These are phyloP conservation scores for Squalus acanthias DNA, from an alignment of 2,797 vertebrate genomes.

Conservation along the genomic window DNA sequence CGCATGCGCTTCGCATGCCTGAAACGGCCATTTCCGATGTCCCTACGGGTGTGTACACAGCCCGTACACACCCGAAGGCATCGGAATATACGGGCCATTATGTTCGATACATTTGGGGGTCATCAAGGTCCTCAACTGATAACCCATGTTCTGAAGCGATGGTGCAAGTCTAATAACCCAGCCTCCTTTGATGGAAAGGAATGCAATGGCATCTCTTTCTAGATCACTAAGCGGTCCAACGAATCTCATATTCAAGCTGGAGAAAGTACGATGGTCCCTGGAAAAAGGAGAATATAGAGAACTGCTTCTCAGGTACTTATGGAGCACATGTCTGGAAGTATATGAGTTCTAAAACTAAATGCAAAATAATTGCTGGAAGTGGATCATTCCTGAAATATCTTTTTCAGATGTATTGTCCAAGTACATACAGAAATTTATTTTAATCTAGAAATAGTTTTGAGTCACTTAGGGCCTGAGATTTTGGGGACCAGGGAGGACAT, in stretches of 20 bases:
- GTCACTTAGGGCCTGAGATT: not conserved
- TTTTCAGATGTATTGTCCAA: constrained; percentile 55
- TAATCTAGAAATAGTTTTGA: not conserved
- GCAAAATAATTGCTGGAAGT: constrained; percentile 50
- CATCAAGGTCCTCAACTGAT: not conserved
- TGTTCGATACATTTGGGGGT: not conserved
- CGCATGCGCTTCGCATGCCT: no score
- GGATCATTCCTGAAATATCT: constrained; percentile 56
- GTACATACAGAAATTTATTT: constrained; percentile 52
- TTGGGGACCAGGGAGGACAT: not conserved
- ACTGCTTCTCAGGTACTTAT: constrained; percentile 56
- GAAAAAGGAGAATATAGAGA: constrained; percentile 45
- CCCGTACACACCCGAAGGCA: no score
- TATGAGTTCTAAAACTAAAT: constrained; percentile 54
- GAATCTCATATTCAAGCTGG: constrained; percentile 55
- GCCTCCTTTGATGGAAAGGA: constrained; percentile 49
- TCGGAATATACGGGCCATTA: not conserved
- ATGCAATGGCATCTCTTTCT: constrained; percentile 59
- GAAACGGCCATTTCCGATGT: no score
- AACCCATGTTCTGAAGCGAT: constrained; percentile 47
- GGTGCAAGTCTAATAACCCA: constrained; percentile 55
- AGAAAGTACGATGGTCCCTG: constrained; percentile 57
- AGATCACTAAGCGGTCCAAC: constrained; percentile 62
- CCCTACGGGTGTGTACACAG: no score
- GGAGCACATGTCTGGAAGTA: constrained; percentile 65